A percentile compares a stretch with the other conserved stretches of the same genome.
Evolutionary conservation across 2,113 vertebrate species (phyloP).

Genomic region (Pachyramphus minor): DNA sequence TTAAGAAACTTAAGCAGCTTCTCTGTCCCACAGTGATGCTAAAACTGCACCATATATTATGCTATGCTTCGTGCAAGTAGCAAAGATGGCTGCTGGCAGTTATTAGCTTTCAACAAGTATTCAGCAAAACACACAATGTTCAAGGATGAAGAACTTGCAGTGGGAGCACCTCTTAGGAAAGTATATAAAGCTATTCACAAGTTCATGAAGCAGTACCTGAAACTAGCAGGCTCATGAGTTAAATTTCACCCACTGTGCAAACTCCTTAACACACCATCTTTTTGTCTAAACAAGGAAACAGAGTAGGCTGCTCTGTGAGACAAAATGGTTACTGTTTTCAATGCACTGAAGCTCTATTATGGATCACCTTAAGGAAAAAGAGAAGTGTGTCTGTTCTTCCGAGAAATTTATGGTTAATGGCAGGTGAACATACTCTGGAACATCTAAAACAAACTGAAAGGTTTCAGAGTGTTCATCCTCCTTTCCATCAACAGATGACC

Average conservation of each 20-base stretch:
- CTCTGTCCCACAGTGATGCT: neutral
- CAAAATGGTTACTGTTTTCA: neutral
- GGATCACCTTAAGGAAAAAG: neutral
- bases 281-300: neutral
- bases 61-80: neutral
- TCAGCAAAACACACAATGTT: neutral
- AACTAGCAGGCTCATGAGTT: rapidly evolving
- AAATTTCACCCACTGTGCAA: neutral
- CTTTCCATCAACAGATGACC: neutral
- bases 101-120: neutral
- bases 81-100: neutral
- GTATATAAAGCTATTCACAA: neutral
- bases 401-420: neutral
- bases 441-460: neutral
- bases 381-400: neutral
- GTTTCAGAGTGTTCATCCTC: neutral
- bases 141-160: neutral
- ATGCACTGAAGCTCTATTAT: neutral
- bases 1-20: neutral
- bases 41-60: rapidly evolving
- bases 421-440: neutral
- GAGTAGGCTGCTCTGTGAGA: neutral
- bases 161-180: neutral
- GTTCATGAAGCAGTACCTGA: neutral
- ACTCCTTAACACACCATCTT: neutral